phyloP scores from a whole-genome alignment of 2,113 vertebrate species.

The Callipepla squamata region DNA sequence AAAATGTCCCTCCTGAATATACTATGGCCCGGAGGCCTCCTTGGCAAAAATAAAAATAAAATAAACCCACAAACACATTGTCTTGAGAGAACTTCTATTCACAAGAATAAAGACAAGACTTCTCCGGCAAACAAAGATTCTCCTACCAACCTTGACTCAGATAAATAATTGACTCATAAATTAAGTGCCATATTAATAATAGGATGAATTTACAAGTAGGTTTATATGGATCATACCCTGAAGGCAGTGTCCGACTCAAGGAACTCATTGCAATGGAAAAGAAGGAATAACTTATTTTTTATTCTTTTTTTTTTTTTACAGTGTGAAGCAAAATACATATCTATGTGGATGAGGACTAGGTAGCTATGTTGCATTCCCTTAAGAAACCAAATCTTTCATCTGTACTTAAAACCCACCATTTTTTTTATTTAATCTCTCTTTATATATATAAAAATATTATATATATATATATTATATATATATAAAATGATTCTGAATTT shows the following conservation, averaged over 20 bases:
- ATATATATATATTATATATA: no score
- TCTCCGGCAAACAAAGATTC: neutral
- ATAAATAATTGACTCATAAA: no score
- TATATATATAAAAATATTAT: no score
- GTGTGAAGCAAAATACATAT: neutral
- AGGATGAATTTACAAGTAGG: neutral
- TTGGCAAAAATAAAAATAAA: neutral
- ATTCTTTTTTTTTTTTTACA: neutral
- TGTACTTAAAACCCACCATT: neutral
- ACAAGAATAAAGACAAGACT: neutral
- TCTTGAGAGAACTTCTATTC: neutral
- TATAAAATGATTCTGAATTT: neutral
- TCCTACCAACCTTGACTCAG: neutral
- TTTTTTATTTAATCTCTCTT: neutral
- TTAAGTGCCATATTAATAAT: fast-evolving
- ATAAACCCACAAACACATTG: neutral
- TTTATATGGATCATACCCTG: fast-evolving
- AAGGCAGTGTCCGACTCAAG: neutral
- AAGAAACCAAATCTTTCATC: fast-evolving
- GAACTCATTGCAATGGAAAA: neutral
- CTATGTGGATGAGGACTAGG: neutral
- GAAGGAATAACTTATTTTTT: neutral
- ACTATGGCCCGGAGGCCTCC: neutral
- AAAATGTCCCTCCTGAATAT: neutral
- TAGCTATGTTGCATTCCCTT: neutral